Evolutionary conservation across 2,888 invertebrate species (phyloP).

Genomic region (Toxonevra muliebris): DNA sequence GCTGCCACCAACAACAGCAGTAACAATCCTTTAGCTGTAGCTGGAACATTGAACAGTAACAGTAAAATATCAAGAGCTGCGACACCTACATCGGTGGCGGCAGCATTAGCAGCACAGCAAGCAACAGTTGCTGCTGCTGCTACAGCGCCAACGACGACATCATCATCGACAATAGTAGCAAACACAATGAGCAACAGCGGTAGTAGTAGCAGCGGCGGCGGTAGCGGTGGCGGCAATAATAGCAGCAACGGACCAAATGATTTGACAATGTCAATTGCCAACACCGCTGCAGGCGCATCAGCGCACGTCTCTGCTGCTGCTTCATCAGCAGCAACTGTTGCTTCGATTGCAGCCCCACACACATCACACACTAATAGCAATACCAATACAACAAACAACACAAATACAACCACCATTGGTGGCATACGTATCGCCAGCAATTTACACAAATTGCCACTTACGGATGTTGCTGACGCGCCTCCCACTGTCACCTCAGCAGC

Average conservation of each 20-base stretch:
- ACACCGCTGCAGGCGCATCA: constrained; percentile 40
- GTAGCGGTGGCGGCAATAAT: constrained; percentile 29
- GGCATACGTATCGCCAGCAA: constrained; percentile 62
- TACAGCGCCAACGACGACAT: constrained; percentile 44
- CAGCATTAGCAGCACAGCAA: constrained; percentile 9
- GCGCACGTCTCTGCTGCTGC: constrained; percentile 41
- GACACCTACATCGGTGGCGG: constrained; percentile 37
- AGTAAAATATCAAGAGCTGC: constrained; percentile 43
- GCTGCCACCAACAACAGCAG: constrained; percentile 51
- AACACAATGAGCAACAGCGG: constrained; percentile 44
- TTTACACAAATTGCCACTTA: constrained; percentile 53
- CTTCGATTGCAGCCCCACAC: constrained; percentile 35
- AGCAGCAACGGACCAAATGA: constrained; percentile 55
- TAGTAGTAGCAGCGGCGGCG: constrained; percentile 40
- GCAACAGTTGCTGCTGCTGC: constrained; percentile 33
- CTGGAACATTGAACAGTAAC: constrained; percentile 54
- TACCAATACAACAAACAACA: constrained; percentile 24
- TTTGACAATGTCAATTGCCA: constrained; percentile 48
- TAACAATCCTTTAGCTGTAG: constrained; percentile 36
- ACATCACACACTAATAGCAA: constrained; percentile 38
- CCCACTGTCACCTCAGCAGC: constrained; percentile 41
- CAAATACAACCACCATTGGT: constrained; percentile 44
- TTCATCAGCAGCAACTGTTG: constrained; percentile 38
- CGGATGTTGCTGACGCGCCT: constrained; percentile 45
- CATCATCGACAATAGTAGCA: constrained; percentile 46